These are phyloP conservation scores for Muraenolepis orangiensis DNA, from an alignment of 2,797 vertebrate genomes.

Conservation along the genomic window DNA sequence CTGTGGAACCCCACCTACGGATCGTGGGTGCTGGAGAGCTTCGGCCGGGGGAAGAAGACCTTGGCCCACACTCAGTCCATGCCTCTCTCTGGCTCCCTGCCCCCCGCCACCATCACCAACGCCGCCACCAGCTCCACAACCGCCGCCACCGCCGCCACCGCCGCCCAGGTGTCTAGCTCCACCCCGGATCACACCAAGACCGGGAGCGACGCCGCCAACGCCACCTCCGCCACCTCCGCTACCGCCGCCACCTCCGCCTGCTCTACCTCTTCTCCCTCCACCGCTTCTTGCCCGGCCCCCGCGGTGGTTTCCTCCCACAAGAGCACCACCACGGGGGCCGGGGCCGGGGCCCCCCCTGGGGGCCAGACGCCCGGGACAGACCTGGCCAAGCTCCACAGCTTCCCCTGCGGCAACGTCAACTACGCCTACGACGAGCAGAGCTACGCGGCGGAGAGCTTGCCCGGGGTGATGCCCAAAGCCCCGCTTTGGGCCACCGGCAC, in stretches of 20 bases:
- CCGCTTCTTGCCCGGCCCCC: conserved; percentile 65
- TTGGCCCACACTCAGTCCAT: conserved; percentile 76
- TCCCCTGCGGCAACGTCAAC: conserved; percentile 88
- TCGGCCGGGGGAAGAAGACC: conserved; percentile 70
- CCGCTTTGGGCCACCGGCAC: conserved; percentile 44
- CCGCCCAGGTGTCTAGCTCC: conserved; percentile 29
- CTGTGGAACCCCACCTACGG: conserved; percentile 93
- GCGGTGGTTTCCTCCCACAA: conserved; percentile 47
- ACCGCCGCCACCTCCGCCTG: conserved; percentile 63
- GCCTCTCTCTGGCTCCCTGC: conserved; percentile 64
- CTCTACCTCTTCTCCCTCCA: conserved; percentile 59
- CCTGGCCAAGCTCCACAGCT: conserved; percentile 84
- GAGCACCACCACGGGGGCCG: conserved; percentile 30
- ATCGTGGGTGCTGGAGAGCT: conserved; percentile 86
- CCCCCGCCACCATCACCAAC: conserved; percentile 29
- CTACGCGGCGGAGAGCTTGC: conserved; percentile 71
- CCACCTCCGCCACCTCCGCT: conserved; percentile 60
- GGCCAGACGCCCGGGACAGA: conserved; percentile 60
- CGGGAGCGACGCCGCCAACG: conserved; percentile 62
- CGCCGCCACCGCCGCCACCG: conserved; percentile 25
- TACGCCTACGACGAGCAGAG: conserved; percentile 84
- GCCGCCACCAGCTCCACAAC: conserved; percentile 9
- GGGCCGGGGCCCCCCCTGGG: not conserved
- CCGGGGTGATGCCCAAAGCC: conserved; percentile 59
- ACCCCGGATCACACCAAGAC: conserved; percentile 67